These are phyloP conservation scores for Mimas tiliae DNA, from an alignment of 2,888 invertebrate species.

Conservation along the genomic window DNA sequence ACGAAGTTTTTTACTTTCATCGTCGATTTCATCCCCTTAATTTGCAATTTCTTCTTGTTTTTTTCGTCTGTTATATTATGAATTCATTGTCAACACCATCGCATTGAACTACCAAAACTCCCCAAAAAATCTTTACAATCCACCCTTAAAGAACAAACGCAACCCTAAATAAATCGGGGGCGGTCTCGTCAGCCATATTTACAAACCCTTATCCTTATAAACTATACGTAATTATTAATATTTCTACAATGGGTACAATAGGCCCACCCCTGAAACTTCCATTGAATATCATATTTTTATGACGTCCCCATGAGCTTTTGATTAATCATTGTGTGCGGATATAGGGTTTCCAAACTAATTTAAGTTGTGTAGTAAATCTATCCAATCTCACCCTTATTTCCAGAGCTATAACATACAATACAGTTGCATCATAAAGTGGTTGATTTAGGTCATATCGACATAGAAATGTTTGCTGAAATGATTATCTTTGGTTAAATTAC, in stretches of 20 bases:
- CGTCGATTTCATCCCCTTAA: too few relatives aligned
- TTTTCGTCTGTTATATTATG: background rate
- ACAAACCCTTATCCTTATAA: constrained; percentile 27
- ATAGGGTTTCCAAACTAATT: constrained; percentile 26
- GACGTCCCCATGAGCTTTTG: constrained; percentile 43
- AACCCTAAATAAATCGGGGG: background rate
- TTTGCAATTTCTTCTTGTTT: background rate
- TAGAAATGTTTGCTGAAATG: constrained; percentile 26
- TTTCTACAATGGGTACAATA: constrained; percentile 27
- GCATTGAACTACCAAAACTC: background rate
- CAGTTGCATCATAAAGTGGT: background rate
- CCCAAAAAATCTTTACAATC: background rate
- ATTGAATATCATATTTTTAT: constrained; percentile 60
- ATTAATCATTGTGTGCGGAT: constrained; percentile 47
- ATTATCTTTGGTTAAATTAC: constrained; percentile 29
- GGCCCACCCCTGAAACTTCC: constrained; percentile 40
- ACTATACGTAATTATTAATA: constrained; percentile 29
- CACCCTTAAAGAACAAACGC: constrained; percentile 1
- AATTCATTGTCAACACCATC: background rate
- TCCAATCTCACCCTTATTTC: constrained; percentile 25
- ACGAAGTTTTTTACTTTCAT: too few relatives aligned
- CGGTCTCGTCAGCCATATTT: constrained; percentile 22
- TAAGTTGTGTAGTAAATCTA: background rate
- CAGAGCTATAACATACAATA: background rate
- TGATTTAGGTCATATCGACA: constrained; percentile 19